These are phyloP conservation scores for Pelochelys cantorii DNA, from an alignment of 2,797 vertebrate species.

Conservation along the genomic window DNA sequence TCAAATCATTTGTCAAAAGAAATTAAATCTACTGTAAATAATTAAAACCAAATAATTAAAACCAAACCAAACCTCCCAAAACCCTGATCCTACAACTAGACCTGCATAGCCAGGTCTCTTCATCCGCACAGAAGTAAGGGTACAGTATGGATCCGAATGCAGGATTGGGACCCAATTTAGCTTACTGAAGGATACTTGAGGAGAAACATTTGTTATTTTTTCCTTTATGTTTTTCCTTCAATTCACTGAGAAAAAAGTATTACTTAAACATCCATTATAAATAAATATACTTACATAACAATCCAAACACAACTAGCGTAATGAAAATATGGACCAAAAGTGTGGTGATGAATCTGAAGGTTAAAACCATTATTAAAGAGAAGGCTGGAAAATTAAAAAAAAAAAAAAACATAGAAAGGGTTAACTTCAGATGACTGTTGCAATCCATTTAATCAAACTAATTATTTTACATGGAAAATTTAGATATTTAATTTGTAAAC, in stretches of 20 bases:
- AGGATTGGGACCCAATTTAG: neutral
- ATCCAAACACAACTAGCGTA: constrained; percentile 77
- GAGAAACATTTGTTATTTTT: neutral
- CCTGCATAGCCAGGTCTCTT: constrained; percentile 10
- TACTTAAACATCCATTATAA: neutral
- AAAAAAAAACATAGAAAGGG: neutral
- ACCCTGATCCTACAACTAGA: neutral
- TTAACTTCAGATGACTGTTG: neutral
- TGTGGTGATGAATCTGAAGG: constrained; percentile 77
- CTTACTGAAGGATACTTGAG: neutral
- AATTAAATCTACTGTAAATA: neutral
- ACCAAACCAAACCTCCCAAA: neutral
- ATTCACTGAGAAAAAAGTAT: neutral
- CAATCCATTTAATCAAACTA: neutral
- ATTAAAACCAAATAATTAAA: neutral
- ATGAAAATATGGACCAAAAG: constrained; percentile 81
- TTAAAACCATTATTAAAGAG: constrained; percentile 75
- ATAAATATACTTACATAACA: constrained; percentile 81
- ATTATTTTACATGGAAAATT: neutral
- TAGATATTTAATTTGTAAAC: neutral
- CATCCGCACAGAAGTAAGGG: neutral
- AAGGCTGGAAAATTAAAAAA: constrained; percentile 74
- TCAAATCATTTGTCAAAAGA: constrained; percentile 5
- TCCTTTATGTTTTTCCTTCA: constrained; percentile 8
- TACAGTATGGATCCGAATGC: neutral